Base-by-base conservation (phyloP, 2,797 vertebrate genomes). In the Eutrigla gurnardus region DNA sequence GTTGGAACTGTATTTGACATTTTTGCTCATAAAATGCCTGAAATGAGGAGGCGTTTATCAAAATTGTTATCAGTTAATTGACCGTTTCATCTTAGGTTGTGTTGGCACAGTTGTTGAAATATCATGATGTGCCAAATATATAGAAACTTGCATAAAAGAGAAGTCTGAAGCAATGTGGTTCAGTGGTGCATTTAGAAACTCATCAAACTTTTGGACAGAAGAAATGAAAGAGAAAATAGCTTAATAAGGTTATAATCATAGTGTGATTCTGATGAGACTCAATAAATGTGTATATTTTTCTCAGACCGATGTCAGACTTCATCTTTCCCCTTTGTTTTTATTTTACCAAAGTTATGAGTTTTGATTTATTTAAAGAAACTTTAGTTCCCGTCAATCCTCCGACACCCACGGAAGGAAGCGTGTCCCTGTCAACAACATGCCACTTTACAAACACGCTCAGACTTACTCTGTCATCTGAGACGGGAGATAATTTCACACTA, bases 401-500 rank as follows among this genome's bases (percentile, higher is more conserved):
- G n/a, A 66, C 72, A 37, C 64, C 66, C 66, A 74, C 72, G 15
- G 37, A 37, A 69, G 47, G 52, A 60, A 43, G 45, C 2, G 2
- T 43, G 61, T 18, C 13, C 46, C 37, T 18, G 54, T 75, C 73
- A 61, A 12, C 58, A 62, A 47, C 32, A 9, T 43, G 72, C 75
- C 55, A 66, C 78, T 78, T 76, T 11, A 52, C 10, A 69, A 65
- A 70, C 65, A 62, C 8, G 0, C 54, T 72, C 37, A 13, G 63
- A 54, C 70, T 68, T 25, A 46, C 76, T 68, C 65, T 76, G 60
- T 82, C 61, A 37, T 72, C 66, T 6, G 66, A 77, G 72, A 75
- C 69, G 43, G 59, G 62, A 73, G 63, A 75, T 89, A 37, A 81
- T 85, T 84, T 85, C 73, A 82, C 70, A 57, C 78, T 53, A 65